A percentile compares a stretch with the other conserved stretches of the same genome.
These are phyloP conservation scores for Channa argus DNA, from an alignment of 2,113 vertebrate species.

Conservation along the genomic window DNA sequence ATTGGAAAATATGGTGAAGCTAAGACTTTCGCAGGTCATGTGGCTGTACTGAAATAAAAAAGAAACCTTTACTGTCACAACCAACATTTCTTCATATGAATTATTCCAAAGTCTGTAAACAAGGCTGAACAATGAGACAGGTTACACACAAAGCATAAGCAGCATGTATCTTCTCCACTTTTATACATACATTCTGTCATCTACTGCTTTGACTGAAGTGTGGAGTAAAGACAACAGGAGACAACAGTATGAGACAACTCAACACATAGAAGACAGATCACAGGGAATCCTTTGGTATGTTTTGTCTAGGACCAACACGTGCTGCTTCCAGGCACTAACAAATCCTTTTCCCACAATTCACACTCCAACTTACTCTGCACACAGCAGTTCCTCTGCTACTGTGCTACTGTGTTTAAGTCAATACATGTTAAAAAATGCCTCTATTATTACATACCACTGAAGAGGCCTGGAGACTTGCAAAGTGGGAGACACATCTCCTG, in stretches of 20 bases:
- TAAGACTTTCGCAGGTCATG: too few species aligned
- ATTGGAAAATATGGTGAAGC: too few species aligned
- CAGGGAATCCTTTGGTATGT: slow-evolving; percentile 68
- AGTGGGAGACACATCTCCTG: slow-evolving; percentile 21
- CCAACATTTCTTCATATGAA: too few species aligned
- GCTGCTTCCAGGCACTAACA: slow-evolving; percentile 62
- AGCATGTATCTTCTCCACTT: not conserved
- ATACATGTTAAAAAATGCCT: not conserved
- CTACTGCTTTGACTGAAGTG: slow-evolving; percentile 41
- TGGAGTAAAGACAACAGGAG: slow-evolving; percentile 59
- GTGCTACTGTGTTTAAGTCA: not conserved
- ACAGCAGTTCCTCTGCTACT: not conserved
- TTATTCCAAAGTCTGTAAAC: not conserved
- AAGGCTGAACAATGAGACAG: not conserved
- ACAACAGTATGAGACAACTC: slow-evolving; percentile 67
- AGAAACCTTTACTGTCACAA: too few species aligned
- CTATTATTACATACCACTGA: slow-evolving; percentile 17
- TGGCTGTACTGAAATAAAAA: too few species aligned
- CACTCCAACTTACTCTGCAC: slow-evolving; percentile 12
- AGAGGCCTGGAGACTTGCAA: slow-evolving; percentile 22
- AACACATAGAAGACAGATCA: slow-evolving; percentile 59
- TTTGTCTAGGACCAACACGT: slow-evolving; percentile 72
- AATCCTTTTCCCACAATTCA: slow-evolving; percentile 57
- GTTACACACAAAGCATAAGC: slow-evolving; percentile 18
- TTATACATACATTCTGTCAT: slow-evolving; percentile 28